Evolutionary conservation across 2,797 vertebrate genomes (phyloP), one percentile per base, ranked within the genome.

Genomic region (Typhlichthys eigenmanni): DNA sequence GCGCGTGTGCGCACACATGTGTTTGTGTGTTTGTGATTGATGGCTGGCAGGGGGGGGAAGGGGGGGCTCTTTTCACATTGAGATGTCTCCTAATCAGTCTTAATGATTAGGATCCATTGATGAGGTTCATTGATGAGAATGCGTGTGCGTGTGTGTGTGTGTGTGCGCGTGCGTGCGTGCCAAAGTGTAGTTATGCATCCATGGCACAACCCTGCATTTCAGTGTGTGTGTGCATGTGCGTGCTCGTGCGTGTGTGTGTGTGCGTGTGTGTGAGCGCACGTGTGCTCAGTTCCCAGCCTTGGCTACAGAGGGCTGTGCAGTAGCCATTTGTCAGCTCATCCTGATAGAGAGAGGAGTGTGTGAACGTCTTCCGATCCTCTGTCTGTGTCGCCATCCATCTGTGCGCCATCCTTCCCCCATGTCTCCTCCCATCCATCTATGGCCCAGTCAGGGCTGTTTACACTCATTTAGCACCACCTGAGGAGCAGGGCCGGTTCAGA

Each of bases 51-150:
- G 76, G 78, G 81, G 71, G 69, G 4, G 45, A 67, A 71, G 78
- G 73, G 84, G 69, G 69, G 70, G 70, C 69, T 90, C 88, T 88
- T 87, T 92, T 92, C 89, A 89, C 83, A 87, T 82, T 81, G 79
- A 78, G 86, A 88, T 91, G 82, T 92, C 89, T 92, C 75, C 88
- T 90, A 92, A 93, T 93, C 91, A 83, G 85, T 91, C 90, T 91
- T 88, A 83, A 89, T 92, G 91, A 92, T 93, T 92, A 85, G 87
- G 72, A 81, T 78, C 74, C 71, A 86, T 88, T 88, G 87, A 91
- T 77, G 86, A 88, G 78, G 69, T 58, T 71, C 74, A 34, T 69
- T 62, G 75, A 83, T 80, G 71, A 75, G 74, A 82, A 68, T 63
- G 50, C 17, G 16, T 19, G 16, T 52, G 16, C 17, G 50, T 52